Base-by-base conservation (phyloP, 2,113 vertebrate genomes). In the Orthonyx spaldingii region DNA sequence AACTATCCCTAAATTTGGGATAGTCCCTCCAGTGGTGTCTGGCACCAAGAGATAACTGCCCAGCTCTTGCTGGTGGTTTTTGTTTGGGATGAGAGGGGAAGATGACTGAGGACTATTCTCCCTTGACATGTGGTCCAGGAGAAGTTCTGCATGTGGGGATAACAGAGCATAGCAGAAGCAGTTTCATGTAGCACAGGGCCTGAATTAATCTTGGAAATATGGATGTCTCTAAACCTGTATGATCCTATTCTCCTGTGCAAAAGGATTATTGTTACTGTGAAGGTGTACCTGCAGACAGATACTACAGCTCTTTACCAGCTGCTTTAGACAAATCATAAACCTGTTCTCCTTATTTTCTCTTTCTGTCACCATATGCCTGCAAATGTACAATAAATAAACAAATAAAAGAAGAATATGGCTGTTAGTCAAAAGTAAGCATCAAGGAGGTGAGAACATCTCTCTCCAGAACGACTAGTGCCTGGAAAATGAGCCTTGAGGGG, bases 401-500 rank as follows among this genome's bases (percentile, higher is more conserved):
- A 92, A 92, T 84, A 87, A 63, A 87, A 87, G 69, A 70, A 86
- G 74, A 90, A 90, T 85, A 93, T 55, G 69, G 46, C 92, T 90
- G 68, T 94, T 91, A 91, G 76, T 91, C 74, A 95, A 96, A 96
- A 93, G 75, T 71, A 90, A 79, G 82, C 61, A 91, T 85, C 79
- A 60, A 79, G 69, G 59, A 93, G 52, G 87, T 96, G 79, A 85
- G 80, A 89, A 91, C 61, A 66, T 95, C 71, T 93, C 86, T 94
- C 64, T 92, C 57, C 57, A 93, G 65, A 94, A 82, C 0, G 63
- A 88, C 63, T 90, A 84, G 76, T 57, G 88, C 65, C 74, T 91
- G 90, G 88, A 89, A 94, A 96, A 96, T 94, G 83, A 92, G 83
- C 88, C 85, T 90, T 68, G 82, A 72, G 94, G 85, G 92, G 70